Base-by-base conservation (phyloP, 1,140 invertebrate genomes). In the Meloidogyne floridensis region DNA sequence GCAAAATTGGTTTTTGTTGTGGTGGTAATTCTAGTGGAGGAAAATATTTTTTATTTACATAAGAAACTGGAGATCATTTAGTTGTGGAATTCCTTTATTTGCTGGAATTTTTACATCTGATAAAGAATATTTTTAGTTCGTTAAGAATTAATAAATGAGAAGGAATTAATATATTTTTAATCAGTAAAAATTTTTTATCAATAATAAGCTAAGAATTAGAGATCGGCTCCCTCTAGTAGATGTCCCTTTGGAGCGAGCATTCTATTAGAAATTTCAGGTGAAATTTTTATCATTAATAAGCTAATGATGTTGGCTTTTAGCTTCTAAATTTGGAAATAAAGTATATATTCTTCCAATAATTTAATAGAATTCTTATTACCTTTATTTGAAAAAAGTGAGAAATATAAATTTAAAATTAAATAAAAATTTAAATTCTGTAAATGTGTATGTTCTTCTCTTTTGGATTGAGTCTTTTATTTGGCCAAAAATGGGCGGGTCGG, bases 371-470 rank as follows among this genome's bases (percentile, higher is more conserved):
- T 20, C 20, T 20, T 20, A 20, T 20, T 20, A 20, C 20, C 20
- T 20, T 59, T 59, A 59, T 15, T 59, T 59, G 13, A 15, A 59
- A 59, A 59, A 15, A 59, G 13, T 15, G 56, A 59, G 56, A 15
- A 59, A 59, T 32, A 59, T 0, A 59, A 15, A 15, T 15, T 3
- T 15, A 59, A 59, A 59, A 59, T 15, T 13, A 15, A 59, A 59
- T 15, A 59, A 15, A 59, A 15, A 15, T 15, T 32, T 65, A n/a
- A n/a, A 65, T 47, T 47, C 0, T 47, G 47, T 47, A 65, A 65
- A 65, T 65, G 59, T 65, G 59, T 65, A 65, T 65, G n/a, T 65
- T 65, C n/a, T 65, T n/a, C 59, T n/a, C n/a, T 6, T 65, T 65
- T 65, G 59, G 59, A 65, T n/a, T 15, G 8, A 2, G 59, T n/a